phyloP scores from a whole-genome alignment of 1,140 invertebrate genomes.

The Aphaenogaster ashmeadi region DNA sequence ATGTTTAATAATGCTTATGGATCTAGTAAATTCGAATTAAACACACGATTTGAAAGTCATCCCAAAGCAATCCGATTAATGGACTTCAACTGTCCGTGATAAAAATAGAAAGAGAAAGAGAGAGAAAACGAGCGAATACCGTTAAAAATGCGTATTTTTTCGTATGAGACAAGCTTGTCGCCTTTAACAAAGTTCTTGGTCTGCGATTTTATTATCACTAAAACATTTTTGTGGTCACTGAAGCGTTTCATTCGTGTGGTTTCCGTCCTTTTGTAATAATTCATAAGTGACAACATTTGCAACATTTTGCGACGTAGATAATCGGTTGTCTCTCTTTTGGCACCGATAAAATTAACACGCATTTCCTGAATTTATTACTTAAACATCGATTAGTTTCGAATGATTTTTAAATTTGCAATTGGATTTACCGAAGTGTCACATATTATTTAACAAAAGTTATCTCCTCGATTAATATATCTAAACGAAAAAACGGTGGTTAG shows the following conservation, averaged over 20 bases:
- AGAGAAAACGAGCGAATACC: not conserved
- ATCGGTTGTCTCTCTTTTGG: not conserved
- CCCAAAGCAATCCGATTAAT: not conserved
- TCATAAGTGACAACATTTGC: not conserved
- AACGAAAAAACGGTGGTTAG: not conserved
- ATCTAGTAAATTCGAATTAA: not conserved
- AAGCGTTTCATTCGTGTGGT: not conserved
- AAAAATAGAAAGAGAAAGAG: not conserved
- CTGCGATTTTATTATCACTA: not conserved
- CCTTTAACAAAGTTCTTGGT: not conserved
- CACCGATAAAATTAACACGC: not conserved
- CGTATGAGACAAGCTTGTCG: not conserved
- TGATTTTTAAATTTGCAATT: not conserved
- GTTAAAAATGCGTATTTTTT: not conserved
- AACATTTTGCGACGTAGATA: not conserved
- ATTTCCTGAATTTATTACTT: not conserved
- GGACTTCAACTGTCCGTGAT: not conserved
- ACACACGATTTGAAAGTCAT: not conserved
- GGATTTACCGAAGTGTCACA: not conserved
- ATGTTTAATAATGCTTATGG: not conserved
- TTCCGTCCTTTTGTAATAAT: not conserved
- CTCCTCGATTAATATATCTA: not conserved
- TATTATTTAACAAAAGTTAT: not conserved
- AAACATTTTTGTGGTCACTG: not conserved
- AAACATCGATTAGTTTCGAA: not conserved